A percentile compares a stretch with the other conserved stretches of the same genome.
These are phyloP conservation scores for Rhabditoides inermis DNA, from an alignment of 2,888 invertebrate genomes.

Conservation along the genomic window DNA sequence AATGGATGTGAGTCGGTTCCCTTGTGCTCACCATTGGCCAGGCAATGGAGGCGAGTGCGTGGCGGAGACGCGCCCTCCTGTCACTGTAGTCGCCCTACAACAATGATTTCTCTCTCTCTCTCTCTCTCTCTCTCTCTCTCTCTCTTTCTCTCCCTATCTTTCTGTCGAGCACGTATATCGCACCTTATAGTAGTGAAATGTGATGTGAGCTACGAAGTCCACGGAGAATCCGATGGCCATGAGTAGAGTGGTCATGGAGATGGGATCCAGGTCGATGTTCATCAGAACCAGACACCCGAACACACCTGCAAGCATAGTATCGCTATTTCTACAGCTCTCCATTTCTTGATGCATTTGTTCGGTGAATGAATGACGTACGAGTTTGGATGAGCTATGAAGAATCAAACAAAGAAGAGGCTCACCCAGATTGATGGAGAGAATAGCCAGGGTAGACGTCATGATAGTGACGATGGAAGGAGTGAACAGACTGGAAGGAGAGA, in stretches of 20 bases:
- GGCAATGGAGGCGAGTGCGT: conserved; percentile 47
- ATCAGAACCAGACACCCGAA: conserved; percentile 46
- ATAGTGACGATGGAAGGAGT: conserved; percentile 47
- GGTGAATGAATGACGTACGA: background rate
- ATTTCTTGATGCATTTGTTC: background rate
- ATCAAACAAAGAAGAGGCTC: background rate
- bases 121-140: too few relatives aligned
- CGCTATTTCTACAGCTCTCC: background rate
- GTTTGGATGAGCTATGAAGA: background rate
- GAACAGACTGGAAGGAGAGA: too few relatives aligned
- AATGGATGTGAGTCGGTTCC: too few relatives aligned
- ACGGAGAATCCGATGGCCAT: conserved; percentile 52
- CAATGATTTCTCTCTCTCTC: too few relatives aligned
- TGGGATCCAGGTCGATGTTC: conserved; percentile 49
- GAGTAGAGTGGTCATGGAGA: conserved; percentile 42
- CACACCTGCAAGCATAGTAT: conserved; percentile 22
- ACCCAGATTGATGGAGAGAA: conserved; percentile 48
- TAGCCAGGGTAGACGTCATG: conserved; percentile 39
- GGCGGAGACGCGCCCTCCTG: conserved; percentile 43
- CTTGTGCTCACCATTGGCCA: conserved; percentile 51
- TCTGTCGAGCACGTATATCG: too few relatives aligned
- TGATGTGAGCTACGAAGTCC: conserved; percentile 50
- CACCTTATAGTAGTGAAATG: conserved; percentile 51
- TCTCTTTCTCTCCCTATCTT: too few relatives aligned
- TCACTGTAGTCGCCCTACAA: too few relatives aligned